These are phyloP conservation scores for Scomber scombrus DNA, from an alignment of 2,113 vertebrate species.

Conservation along the genomic window DNA sequence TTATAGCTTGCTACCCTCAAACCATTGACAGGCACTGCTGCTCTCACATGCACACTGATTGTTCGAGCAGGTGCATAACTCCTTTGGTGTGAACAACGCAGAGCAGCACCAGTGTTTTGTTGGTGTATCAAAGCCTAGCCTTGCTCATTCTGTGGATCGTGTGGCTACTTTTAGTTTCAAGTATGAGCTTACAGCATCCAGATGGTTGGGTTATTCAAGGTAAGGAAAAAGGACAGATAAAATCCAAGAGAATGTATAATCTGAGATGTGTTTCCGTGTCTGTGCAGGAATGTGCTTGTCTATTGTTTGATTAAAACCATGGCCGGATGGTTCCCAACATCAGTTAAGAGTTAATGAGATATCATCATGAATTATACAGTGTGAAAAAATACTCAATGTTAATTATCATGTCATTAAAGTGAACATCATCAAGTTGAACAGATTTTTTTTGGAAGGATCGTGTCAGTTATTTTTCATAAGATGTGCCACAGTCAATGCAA, in stretches of 20 bases:
- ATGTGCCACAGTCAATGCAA: background rate
- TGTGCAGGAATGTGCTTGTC: conserved; percentile 37
- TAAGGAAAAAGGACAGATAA: conserved; percentile 22
- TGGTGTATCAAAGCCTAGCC: conserved; percentile 18
- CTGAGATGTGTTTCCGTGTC: conserved; percentile 23
- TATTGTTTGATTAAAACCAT: conserved; percentile 54
- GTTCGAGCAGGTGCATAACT: conserved; percentile 15
- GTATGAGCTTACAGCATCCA: conserved; percentile 28
- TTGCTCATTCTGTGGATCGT: background rate
- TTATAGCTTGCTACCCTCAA: background rate
- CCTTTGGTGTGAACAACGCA: conserved; percentile 16
- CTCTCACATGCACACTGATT: background rate
- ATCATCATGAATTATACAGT: conserved; percentile 48
- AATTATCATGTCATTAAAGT: conserved; percentile 47
- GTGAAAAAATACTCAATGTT: conserved; percentile 36
- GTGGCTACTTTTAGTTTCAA: conserved; percentile 9
- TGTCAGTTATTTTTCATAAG: conserved; percentile 5
- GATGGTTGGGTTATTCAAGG: conserved; percentile 51
- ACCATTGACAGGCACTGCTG: background rate
- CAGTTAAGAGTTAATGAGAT: conserved; percentile 55
- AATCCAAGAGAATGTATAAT: conserved; percentile 51
- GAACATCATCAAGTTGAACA: conserved; percentile 22
- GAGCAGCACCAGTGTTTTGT: background rate
- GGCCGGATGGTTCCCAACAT: conserved; percentile 36
- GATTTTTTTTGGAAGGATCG: background rate